Percentiles rank a stretch among this genome's conserved stretches.
These are phyloP conservation scores for Haliclystus octoradiatus DNA, from an alignment of 30 jellyfish, hydroid and myxozoan species.

Conservation along the genomic window DNA sequence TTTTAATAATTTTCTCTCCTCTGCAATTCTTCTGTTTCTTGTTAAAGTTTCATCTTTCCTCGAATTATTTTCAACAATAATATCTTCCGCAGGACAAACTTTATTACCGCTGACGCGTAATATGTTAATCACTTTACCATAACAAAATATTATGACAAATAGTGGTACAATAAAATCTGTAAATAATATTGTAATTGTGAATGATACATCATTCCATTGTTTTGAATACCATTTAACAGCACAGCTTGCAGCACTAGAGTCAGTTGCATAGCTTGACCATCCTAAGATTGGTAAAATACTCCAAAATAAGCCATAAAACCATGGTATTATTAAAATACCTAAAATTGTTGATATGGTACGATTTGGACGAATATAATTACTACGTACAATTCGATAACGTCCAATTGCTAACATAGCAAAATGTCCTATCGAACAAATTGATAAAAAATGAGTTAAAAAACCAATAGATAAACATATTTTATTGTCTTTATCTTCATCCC, in stretches of 20 bases:
- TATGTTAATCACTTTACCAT: constrained; percentile 4
- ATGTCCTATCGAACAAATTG: not conserved
- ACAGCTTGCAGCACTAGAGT: constrained; percentile 23
- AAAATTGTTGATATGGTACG: constrained; percentile 10
- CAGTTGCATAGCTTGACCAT: constrained; percentile 34
- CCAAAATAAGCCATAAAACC: constrained; percentile 47
- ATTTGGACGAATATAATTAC: not conserved
- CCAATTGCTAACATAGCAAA: not conserved
- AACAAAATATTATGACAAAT: constrained; percentile 7
- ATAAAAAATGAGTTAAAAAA: not conserved
- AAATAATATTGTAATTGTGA: constrained; percentile 6
- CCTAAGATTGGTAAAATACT: constrained; percentile 26
- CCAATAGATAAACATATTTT: not conserved
- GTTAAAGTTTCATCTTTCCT: no score
- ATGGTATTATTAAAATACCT: not conserved
- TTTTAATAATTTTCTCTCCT: not conserved
- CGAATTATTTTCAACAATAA: no score
- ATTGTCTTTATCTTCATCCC: not conserved
- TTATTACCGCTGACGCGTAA: constrained; percentile 2
- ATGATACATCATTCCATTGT: constrained; percentile 15
- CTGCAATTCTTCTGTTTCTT: no score
- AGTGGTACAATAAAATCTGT: constrained; percentile 23
- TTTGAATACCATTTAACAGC: constrained; percentile 25
- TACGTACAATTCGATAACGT: not conserved
- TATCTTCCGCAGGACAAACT: no score